Conservation (phyloP, 2,888 invertebrate species). For the Zygogramma bicolorata region DNA sequence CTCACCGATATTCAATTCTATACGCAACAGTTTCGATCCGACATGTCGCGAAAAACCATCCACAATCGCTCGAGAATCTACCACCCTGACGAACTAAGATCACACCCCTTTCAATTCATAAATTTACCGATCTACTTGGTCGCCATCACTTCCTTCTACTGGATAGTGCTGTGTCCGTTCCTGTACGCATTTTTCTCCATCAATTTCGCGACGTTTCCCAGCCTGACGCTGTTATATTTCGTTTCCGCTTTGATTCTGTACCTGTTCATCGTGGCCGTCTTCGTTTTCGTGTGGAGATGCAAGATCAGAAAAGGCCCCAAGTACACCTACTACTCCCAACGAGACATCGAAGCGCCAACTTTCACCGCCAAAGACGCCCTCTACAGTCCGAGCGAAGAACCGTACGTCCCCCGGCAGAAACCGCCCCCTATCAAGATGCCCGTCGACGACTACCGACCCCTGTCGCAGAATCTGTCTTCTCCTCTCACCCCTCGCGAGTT, state of each 20-base stretch:
- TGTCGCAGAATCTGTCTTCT: constrained; percentile 30
- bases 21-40: background rate
- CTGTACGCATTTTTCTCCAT: constrained; percentile 47
- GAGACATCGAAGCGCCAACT: no score
- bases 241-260: constrained; percentile 49
- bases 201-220: constrained; percentile 14
- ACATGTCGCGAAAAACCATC: constrained; percentile 13
- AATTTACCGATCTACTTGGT: constrained; percentile 48
- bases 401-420: background rate
- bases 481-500: constrained; percentile 63
- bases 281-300: constrained; percentile 55
- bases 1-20: background rate
- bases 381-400: constrained; percentile 30
- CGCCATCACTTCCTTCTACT: constrained; percentile 59
- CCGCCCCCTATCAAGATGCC: background rate
- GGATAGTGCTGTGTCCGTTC: constrained; percentile 62
- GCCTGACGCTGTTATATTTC: constrained; percentile 50
- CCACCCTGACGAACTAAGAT: constrained; percentile 40
- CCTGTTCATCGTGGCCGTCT: constrained; percentile 53
- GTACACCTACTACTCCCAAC: constrained; percentile 8
- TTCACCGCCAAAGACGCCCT: no score
- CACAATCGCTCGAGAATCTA: background rate
- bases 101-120: constrained; percentile 55
- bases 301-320: constrained; percentile 6
- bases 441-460: constrained; percentile 25